These are phyloP conservation scores for Malurus alboscapulatus DNA, from an alignment of 2,113 vertebrate species.

Conservation along the genomic window DNA sequence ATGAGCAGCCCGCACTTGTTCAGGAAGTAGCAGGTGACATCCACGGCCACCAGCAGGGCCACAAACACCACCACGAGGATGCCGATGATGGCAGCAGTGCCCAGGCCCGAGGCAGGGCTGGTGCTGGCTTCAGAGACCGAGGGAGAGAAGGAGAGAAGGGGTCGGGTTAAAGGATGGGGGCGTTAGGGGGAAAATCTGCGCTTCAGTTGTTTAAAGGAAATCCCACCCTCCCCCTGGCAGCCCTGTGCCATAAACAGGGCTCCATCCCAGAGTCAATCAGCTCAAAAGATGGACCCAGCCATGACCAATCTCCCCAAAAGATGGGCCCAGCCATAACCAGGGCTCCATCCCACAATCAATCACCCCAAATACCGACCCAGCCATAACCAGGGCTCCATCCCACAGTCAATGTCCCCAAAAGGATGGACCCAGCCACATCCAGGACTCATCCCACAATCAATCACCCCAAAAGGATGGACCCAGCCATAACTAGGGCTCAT, in stretches of 20 bases:
- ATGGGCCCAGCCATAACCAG: no score
- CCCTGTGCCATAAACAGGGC: background rate
- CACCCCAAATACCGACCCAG: no score
- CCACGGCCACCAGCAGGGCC: constrained; percentile 90
- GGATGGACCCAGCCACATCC: no score
- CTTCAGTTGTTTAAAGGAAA: rapidly evolving
- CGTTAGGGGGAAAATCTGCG: rapidly evolving
- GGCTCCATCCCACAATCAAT: no score
- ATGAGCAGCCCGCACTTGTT: constrained; percentile 98
- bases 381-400: no score
- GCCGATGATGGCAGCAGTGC: constrained; percentile 89
- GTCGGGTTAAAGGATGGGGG: background rate
- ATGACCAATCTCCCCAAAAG: background rate
- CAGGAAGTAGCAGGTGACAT: constrained; percentile 96
- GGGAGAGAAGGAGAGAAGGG: constrained; percentile 22
- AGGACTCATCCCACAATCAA: no score
- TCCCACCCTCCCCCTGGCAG: background rate
- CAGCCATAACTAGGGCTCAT: no score
- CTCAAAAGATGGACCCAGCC: background rate
- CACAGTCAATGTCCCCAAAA: no score
- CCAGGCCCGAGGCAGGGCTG: constrained; percentile 80
- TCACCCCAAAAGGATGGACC: no score
- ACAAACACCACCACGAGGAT: constrained; percentile 91
- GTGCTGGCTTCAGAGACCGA: constrained; percentile 72
- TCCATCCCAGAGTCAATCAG: background rate